Conservation (phyloP, 2,113 vertebrate genomes). For the Lycocorax pyrrhopterus region DNA sequence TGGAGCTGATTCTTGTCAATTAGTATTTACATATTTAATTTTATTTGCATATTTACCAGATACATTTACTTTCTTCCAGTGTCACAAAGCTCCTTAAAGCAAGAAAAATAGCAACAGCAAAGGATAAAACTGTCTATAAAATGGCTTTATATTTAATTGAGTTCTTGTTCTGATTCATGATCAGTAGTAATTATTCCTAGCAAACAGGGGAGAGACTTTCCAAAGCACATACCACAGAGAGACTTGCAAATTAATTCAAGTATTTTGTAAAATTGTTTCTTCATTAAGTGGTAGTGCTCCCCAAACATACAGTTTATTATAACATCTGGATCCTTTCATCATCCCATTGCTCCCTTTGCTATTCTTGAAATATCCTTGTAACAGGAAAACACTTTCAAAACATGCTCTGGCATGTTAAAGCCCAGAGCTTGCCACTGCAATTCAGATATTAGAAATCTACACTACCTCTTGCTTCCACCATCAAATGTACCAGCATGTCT, state of each 20-base stretch:
- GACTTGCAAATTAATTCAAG: slow-evolving; percentile 26
- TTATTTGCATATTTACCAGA: not conserved
- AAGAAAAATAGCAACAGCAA: not conserved
- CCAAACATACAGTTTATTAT: slow-evolving; percentile 30
- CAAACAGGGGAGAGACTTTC: not conserved
- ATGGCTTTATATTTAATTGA: not conserved
- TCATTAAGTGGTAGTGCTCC: not conserved
- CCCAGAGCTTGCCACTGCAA: not conserved
- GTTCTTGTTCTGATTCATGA: not conserved
- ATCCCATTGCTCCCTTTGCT: slow-evolving; percentile 12
- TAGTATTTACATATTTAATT: not conserved
- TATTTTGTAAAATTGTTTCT: slow-evolving; percentile 36
- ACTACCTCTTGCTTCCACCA: not conserved
- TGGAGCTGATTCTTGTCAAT: not conserved
- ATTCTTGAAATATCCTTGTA: slow-evolving; percentile 42
- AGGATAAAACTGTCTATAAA: not conserved
- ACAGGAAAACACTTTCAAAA: slow-evolving; percentile 51
- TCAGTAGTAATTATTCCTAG: not conserved
- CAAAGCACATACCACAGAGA: not conserved
- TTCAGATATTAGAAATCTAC: slow-evolving; percentile 22
- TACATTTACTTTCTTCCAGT: not conserved
- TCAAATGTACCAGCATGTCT: not conserved
- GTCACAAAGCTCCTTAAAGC: not conserved
- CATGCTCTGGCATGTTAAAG: slow-evolving; percentile 29
- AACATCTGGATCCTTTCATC: slow-evolving; percentile 46